Base-by-base conservation (phyloP, 2,797 vertebrate species). In the Melanitta fusca region DNA sequence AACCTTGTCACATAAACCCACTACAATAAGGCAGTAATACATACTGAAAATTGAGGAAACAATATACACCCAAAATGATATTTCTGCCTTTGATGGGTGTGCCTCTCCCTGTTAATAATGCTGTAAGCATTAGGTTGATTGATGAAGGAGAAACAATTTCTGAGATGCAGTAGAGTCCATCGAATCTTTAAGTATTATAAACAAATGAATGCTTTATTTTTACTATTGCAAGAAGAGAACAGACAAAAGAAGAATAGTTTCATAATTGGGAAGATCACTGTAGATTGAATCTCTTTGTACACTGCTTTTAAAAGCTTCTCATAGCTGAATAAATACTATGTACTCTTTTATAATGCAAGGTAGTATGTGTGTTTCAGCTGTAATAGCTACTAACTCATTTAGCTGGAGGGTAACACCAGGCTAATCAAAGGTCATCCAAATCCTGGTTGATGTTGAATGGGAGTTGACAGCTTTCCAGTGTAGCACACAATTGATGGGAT, bases 371-470 rank as follows among this genome's bases (percentile, higher is more conserved):
- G 54, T 87, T 94, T 93, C 91, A 92, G 82, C 88, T 94, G 88
- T 95, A 95, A 96, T 96, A 97, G 60, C 62, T 91, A 90, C 88
- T 95, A 96, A 96, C 60, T 93, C 82, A 83, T 97, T 97, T 95
- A 92, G 88, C 96, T 97, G 85, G 77, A 96, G 88, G 93, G 78
- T 85, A 96, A 81, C 93, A 72, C 54, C 72, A 89, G 77, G 88
- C 43, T 97, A 96, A 97, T 97, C 95, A 97, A 95, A 96, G 95
- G 96, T 97, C 91, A 12, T 70, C 32, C 0, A 0, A 92, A 73
- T 85, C 77, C 39, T 88, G 22, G 79, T 84, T 97, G 93, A 96
- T 95, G 82, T 36, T 91, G 89, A 97, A 97, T 96, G 66, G 58
- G 78, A 96, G 71, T 25, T 97, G 96, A 96, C 93, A 95, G 94